A percentile compares a stretch with the other conserved stretches of the same genome.
Evolutionary conservation across 1,140 invertebrate genomes (phyloP).

Genomic region (Pissodes strobi): DNA sequence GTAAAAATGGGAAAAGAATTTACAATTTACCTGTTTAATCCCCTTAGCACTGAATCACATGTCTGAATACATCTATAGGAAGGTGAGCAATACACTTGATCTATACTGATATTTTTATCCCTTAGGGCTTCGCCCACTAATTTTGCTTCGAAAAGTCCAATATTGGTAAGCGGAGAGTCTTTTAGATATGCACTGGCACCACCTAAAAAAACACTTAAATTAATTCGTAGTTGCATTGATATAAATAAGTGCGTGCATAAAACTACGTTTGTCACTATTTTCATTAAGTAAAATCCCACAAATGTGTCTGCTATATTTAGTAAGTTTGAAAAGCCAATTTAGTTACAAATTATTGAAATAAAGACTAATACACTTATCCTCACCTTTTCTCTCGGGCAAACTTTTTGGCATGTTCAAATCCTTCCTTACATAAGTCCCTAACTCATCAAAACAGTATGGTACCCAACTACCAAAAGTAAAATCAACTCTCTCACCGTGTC

Average conservation of each 20-base stretch:
- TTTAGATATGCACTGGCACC: constrained; percentile 71
- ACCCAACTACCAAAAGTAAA: constrained; percentile 91
- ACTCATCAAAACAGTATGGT: constrained; percentile 81
- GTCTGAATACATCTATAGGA: constrained; percentile 92
- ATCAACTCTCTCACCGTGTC: constrained; percentile 89
- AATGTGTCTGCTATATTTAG: too few species aligned
- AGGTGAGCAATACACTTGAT: constrained; percentile 82
- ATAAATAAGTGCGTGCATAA: neutral
- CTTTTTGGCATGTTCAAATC: constrained; percentile 88
- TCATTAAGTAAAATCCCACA: too few species aligned
- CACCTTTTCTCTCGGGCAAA: constrained; percentile 64
- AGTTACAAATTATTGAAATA: neutral
- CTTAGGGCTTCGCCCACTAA: constrained; percentile 80
- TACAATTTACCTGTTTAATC: constrained; percentile 50
- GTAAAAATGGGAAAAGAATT: too few species aligned
- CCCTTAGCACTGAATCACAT: constrained; percentile 70
- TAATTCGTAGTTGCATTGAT: neutral
- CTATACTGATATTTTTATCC: constrained; percentile 67
- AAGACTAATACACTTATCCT: neutral
- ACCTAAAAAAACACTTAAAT: constrained; percentile 32
- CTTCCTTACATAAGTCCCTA: constrained; percentile 75
- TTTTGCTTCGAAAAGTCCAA: constrained; percentile 73
- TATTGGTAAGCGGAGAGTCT: constrained; percentile 86
- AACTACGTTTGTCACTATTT: too few species aligned
- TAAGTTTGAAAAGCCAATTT: too few species aligned